These are phyloP conservation scores for Carassius gibelio DNA, from an alignment of 2,113 vertebrate species.

Conservation along the genomic window DNA sequence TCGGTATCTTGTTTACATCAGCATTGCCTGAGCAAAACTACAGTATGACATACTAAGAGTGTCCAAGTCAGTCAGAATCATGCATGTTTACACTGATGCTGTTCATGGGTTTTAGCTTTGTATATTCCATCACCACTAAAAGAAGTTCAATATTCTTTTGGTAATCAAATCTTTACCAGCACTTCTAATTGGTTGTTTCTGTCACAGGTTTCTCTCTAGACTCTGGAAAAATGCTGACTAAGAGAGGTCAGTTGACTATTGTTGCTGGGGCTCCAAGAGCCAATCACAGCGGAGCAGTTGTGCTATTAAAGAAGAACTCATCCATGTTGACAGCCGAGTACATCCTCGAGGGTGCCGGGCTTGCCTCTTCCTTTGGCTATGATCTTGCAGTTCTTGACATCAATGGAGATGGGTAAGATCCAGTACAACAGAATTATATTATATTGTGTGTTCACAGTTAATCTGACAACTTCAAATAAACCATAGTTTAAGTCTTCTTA, in stretches of 20 bases:
- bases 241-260: constrained; percentile 83
- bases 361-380: constrained; percentile 97
- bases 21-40: neutral
- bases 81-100: neutral
- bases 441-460: too few relatives aligned
- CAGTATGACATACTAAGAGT: neutral
- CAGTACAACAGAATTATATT: neutral
- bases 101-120: neutral
- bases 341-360: constrained; percentile 87
- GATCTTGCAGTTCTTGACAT: constrained; percentile 92
- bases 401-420: constrained; percentile 87
- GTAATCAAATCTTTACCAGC: too few relatives aligned
- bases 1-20: neutral
- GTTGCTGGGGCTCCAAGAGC: constrained; percentile 95
- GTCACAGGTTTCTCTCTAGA: constrained; percentile 92
- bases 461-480: too few relatives aligned
- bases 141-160: neutral
- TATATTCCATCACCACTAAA: neutral
- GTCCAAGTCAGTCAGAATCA: neutral
- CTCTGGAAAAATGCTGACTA: constrained; percentile 82
- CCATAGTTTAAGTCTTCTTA: too few relatives aligned
- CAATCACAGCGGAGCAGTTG: constrained; percentile 89
- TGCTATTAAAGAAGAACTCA: constrained; percentile 82
- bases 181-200: constrained; percentile 18
- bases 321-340: constrained; percentile 74